Conservation (phyloP, 2,888 invertebrate species). For the Drosophila robusta region DNA sequence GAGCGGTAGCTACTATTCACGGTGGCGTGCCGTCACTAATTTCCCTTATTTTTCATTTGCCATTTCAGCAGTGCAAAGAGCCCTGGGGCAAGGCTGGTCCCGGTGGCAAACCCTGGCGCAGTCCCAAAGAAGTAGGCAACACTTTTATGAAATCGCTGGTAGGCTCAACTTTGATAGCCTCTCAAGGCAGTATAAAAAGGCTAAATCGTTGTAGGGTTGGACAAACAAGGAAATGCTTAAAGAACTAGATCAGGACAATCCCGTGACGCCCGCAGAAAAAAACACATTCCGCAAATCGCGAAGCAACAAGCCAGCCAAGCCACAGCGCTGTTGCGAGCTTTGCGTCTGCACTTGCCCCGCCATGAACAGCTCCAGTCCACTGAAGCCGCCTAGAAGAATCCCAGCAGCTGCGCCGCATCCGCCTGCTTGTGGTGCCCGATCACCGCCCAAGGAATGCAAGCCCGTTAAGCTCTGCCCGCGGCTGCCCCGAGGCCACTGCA, state of each 20-base stretch:
- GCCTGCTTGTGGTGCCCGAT: slow-evolving; percentile 17
- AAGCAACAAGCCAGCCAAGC: slow-evolving; percentile 65
- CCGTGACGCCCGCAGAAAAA: slow-evolving; percentile 83
- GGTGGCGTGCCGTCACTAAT: slow-evolving; percentile 47
- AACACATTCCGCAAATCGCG: slow-evolving; percentile 80
- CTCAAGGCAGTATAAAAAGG: no score
- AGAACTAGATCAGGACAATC: slow-evolving; percentile 84
- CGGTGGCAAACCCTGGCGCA: slow-evolving; percentile 91
- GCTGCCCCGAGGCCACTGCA: slow-evolving; percentile 53
- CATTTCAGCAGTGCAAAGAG: slow-evolving; percentile 73
- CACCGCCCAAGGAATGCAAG: slow-evolving; percentile 56
- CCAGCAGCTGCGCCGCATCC: slow-evolving; percentile 12
- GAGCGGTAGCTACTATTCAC: slow-evolving; percentile 60
- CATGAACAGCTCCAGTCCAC: slow-evolving; percentile 63
- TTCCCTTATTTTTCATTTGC: background rate
- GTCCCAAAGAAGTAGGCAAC: slow-evolving; percentile 89
- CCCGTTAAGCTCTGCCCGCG: slow-evolving; percentile 75
- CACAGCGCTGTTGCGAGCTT: slow-evolving; percentile 81
- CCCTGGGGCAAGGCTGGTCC: slow-evolving; percentile 84
- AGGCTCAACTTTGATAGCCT: slow-evolving; percentile 54
- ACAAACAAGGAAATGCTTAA: slow-evolving; percentile 85
- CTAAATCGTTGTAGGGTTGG: slow-evolving; percentile 81
- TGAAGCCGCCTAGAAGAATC: slow-evolving; percentile 54
- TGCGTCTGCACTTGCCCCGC: slow-evolving; percentile 83
- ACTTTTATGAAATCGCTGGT: slow-evolving; percentile 93